phyloP scores from a whole-genome alignment of 35 echinoderm and acorn worm species.

The Ophioderma brevispina region DNA sequence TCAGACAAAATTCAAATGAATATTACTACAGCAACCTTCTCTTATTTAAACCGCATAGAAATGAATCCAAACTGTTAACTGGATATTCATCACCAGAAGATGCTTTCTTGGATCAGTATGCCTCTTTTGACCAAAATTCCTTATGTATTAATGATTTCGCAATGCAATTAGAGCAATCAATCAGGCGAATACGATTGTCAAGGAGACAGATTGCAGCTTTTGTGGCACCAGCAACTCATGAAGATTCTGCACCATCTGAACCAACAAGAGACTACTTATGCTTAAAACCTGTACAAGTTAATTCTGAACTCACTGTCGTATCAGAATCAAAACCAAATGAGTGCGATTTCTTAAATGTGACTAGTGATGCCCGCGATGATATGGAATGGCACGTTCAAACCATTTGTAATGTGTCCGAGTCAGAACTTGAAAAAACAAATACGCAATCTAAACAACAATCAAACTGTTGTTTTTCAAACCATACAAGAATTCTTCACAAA shows the following conservation, averaged over 20 bases:
- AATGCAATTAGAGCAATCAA: not conserved
- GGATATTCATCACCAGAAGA: not conserved
- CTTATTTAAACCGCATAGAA: not conserved
- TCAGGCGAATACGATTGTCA: not conserved
- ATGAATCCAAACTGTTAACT: not conserved
- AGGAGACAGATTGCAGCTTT: not conserved
- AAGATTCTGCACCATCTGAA: not conserved
- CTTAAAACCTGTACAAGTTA: too few species aligned
- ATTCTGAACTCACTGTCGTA: too few species aligned
- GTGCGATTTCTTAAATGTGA: too few species aligned
- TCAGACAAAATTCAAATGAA: not conserved
- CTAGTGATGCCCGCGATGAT: too few species aligned
- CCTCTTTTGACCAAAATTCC: not conserved
- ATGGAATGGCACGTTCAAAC: not conserved
- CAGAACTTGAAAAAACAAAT: not conserved
- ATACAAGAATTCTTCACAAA: not conserved
- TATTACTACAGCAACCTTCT: not conserved
- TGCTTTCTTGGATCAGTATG: not conserved
- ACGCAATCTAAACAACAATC: not conserved
- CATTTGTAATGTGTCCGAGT: not conserved
- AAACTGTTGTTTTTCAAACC: not conserved
- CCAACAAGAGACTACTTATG: too few species aligned
- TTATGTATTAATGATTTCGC: not conserved
- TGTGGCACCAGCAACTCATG: not conserved
- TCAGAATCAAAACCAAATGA: too few species aligned